Evolutionary conservation across 2,888 invertebrate genomes (phyloP).

Genomic region (Baronia brevicornis): DNA sequence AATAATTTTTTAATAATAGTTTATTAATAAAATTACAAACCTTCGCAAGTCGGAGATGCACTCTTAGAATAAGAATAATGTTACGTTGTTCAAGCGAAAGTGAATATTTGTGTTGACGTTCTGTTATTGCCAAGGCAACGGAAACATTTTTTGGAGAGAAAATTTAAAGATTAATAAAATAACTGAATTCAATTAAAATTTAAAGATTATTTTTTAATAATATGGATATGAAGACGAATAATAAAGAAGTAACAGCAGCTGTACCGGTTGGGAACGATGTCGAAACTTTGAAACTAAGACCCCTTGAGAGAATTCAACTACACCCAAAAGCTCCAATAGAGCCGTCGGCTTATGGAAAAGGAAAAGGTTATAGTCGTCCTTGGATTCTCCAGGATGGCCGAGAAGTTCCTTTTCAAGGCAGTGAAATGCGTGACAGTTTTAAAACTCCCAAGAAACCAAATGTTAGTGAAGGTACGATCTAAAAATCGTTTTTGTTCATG

Average conservation of each 20-base stretch:
- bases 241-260: slow-evolving; percentile 49
- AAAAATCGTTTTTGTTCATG: too few species aligned
- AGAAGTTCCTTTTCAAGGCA: slow-evolving; percentile 40
- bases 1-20: too few species aligned
- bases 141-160: too few species aligned
- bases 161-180: too few species aligned
- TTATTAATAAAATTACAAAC: too few species aligned
- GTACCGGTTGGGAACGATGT: slow-evolving; percentile 39
- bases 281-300: slow-evolving; percentile 50
- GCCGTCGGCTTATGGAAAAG: slow-evolving; percentile 54
- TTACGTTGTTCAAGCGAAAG: too few species aligned
- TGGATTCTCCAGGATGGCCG: slow-evolving; percentile 68
- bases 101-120: too few species aligned
- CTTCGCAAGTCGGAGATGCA: too few species aligned
- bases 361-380: slow-evolving; percentile 51
- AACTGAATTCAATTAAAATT: neutral
- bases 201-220: slow-evolving; percentile 13
- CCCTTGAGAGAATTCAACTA: slow-evolving; percentile 51
- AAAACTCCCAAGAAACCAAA: slow-evolving; percentile 41
- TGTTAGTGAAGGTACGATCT: slow-evolving; percentile 43
- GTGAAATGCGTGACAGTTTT: slow-evolving; percentile 54
- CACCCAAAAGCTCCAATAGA: slow-evolving; percentile 59
- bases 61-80: too few species aligned
- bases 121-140: slow-evolving; percentile 3
- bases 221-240: slow-evolving; percentile 22